A percentile compares a stretch with the other conserved stretches of the same genome.
Conservation (phyloP, 1,140 invertebrate genomes). For the Frieseomelitta varia region DNA sequence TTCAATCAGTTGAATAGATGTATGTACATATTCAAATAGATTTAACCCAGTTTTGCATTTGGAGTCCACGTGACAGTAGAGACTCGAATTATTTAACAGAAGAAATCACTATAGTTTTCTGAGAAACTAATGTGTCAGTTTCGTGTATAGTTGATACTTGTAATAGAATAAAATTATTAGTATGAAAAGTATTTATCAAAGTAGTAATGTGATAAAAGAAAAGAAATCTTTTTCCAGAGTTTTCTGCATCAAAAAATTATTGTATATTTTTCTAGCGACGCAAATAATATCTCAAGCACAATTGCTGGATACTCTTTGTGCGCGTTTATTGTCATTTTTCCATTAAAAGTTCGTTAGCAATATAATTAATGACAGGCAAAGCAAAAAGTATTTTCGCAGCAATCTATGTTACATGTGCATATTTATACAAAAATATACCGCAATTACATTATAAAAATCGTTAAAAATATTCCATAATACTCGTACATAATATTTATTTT, state of each 20-base stretch:
- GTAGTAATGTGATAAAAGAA: too few relatives aligned
- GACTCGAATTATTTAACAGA: not conserved
- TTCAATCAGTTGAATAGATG: not conserved
- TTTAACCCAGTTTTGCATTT: not conserved
- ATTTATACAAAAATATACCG: too few relatives aligned
- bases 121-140: not conserved
- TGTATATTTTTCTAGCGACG: not conserved
- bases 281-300: not conserved
- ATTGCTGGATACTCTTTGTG: not conserved
- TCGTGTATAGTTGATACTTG: too few relatives aligned
- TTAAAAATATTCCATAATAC: too few relatives aligned
- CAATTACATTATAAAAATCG: too few relatives aligned
- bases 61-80: not conserved
- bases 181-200: not conserved
- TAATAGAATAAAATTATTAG: too few relatives aligned
- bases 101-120: not conserved
- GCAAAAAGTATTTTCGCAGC: not conserved
- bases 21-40: not conserved
- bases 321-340: too few relatives aligned
- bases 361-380: not conserved
- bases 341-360: not conserved
- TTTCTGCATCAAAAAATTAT: not conserved
- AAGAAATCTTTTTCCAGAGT: not conserved
- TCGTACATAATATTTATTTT: too few relatives aligned
- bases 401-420: not conserved